These are phyloP conservation scores for Acronicta aceris DNA, from an alignment of 2,888 invertebrate genomes.

Conservation along the genomic window DNA sequence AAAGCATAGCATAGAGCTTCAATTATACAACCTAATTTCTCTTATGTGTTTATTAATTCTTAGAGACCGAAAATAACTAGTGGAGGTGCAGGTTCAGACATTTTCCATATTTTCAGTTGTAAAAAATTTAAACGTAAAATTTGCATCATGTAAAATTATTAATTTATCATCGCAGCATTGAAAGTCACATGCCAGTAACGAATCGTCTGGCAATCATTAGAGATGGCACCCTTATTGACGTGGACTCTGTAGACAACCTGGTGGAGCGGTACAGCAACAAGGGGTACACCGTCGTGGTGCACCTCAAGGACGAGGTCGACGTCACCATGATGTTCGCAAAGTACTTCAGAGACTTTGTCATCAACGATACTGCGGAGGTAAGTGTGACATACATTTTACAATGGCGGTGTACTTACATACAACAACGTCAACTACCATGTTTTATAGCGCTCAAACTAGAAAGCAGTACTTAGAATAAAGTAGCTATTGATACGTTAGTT, in stretches of 20 bases:
- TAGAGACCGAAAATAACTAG: too few relatives aligned
- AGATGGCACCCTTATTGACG: slow-evolving; percentile 75
- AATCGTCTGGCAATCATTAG: slow-evolving; percentile 73
- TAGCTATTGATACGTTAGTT: too few relatives aligned
- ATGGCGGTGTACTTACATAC: too few relatives aligned
- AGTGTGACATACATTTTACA: slow-evolving; percentile 7
- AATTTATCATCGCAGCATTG: slow-evolving; percentile 66
- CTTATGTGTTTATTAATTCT: too few relatives aligned
- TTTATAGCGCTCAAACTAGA: too few relatives aligned
- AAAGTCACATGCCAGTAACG: slow-evolving; percentile 77
- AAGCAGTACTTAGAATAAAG: too few relatives aligned
- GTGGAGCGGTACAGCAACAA: slow-evolving; percentile 71
- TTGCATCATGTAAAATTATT: background rate
- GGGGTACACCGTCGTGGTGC: slow-evolving; percentile 80
- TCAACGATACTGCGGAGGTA: slow-evolving; percentile 79
- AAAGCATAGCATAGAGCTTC: too few relatives aligned
- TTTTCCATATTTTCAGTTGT: too few relatives aligned
- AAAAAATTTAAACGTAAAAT: too few relatives aligned
- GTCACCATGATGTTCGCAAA: slow-evolving; percentile 64
- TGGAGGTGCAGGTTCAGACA: too few relatives aligned
- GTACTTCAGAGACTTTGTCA: slow-evolving; percentile 67
- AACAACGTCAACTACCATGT: too few relatives aligned
- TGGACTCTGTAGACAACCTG: slow-evolving; percentile 73
- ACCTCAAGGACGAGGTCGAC: slow-evolving; percentile 77
- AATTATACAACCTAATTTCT: too few relatives aligned